phyloP scores from a whole-genome alignment of 1,140 invertebrate genomes.

The Ruditapes philippinarum region DNA sequence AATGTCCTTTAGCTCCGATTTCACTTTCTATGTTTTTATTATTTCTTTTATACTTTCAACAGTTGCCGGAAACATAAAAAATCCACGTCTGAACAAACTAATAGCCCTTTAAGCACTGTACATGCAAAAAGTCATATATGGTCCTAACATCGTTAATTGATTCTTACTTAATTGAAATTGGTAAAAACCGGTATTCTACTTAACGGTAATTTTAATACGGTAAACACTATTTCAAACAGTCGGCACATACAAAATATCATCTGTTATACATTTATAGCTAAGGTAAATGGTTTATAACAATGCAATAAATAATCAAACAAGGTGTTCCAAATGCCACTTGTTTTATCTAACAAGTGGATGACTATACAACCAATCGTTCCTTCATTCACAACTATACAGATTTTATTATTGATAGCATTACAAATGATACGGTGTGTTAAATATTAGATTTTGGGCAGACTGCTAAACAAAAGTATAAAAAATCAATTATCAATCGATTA shows the following conservation, averaged over 20 bases:
- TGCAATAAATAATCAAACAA: constrained; percentile 21
- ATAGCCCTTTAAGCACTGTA: too few relatives aligned
- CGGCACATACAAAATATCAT: not conserved
- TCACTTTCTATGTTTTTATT: not conserved
- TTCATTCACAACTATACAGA: not conserved
- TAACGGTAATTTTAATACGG: not conserved
- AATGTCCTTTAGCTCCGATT: not conserved
- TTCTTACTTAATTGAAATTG: too few relatives aligned
- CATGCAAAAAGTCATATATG: too few relatives aligned
- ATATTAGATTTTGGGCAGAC: not conserved
- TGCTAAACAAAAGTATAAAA: constrained; percentile 23
- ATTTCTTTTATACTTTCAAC: not conserved
- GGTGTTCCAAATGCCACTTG: constrained; percentile 35
- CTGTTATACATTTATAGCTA: not conserved
- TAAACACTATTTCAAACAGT: not conserved
- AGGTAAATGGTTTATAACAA: constrained; percentile 1
- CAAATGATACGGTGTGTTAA: constrained; percentile 34
- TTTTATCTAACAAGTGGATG: constrained; percentile 38
- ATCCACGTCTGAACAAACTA: not conserved
- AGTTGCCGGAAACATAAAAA: not conserved
- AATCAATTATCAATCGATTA: constrained; percentile 15
- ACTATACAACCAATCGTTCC: not conserved
- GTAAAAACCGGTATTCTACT: too few relatives aligned
- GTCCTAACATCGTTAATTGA: too few relatives aligned
- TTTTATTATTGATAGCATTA: constrained; percentile 25